phyloP scores from a whole-genome alignment of 2,113 vertebrate species.

The Semicossyphus pulcher region DNA sequence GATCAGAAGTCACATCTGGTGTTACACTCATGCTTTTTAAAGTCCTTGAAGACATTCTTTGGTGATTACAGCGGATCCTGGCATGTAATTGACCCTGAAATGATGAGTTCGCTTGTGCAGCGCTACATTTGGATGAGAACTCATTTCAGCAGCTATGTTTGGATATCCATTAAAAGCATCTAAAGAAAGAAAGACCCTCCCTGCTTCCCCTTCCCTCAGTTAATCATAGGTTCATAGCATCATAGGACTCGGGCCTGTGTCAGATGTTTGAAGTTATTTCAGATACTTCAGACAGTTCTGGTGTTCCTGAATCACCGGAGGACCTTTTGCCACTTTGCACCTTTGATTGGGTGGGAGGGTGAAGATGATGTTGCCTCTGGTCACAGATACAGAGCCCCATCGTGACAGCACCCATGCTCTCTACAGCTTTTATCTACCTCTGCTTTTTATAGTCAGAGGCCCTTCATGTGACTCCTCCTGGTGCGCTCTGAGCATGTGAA shows the following conservation, averaged over 20 bases:
- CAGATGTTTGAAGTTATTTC: slow-evolving; percentile 75
- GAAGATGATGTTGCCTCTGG: slow-evolving; percentile 63
- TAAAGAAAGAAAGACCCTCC: slow-evolving; percentile 16
- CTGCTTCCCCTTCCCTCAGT: slow-evolving; percentile 40
- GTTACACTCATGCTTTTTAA: neutral
- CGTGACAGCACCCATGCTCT: slow-evolving; percentile 78
- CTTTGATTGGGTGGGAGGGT: slow-evolving; percentile 47
- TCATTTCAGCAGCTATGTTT: neutral
- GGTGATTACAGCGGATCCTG: slow-evolving; percentile 1
- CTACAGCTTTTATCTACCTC: slow-evolving; percentile 78
- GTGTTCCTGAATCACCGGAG: slow-evolving; percentile 60
- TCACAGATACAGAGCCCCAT: slow-evolving; percentile 79
- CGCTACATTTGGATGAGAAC: neutral
- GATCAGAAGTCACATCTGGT: slow-evolving; percentile 11
- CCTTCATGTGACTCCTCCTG: slow-evolving; percentile 80
- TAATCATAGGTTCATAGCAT: slow-evolving; percentile 75
- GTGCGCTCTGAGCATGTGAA: slow-evolving; percentile 78
- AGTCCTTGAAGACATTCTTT: neutral
- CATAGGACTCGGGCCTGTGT: no score
- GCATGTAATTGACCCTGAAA: neutral
- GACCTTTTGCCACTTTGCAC: slow-evolving; percentile 52
- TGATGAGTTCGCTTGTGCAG: neutral
- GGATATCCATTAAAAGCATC: slow-evolving; percentile 14
- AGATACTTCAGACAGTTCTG: slow-evolving; percentile 34
- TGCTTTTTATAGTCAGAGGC: slow-evolving; percentile 71